Evolutionary conservation across 1,140 invertebrate genomes (phyloP), one percentile per base, ranked within the genome.

Genomic region (Teleopsis dalmanni): DNA sequence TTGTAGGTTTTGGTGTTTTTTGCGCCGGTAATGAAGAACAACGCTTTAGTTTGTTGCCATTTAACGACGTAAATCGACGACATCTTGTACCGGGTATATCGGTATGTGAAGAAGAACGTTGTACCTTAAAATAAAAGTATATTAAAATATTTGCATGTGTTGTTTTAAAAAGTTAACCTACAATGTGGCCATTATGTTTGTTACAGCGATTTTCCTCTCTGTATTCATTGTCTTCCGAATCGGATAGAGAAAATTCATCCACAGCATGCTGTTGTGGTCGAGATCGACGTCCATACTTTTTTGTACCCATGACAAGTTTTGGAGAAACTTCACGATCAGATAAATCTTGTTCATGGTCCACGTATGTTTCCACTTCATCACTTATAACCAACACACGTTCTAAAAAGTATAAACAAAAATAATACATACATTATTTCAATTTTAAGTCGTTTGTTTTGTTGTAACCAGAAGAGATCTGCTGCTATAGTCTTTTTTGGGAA

Each of bases 221-320:
- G 35, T 64, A 58, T 41, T 60, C 59, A 37, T 58, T 58, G 21
- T 69, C 64, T n/a, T 69, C 69, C 5, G 70, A 67, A 47, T 72
- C 62, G 19, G 68, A 65, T 2, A 59, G 55, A 2, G 60, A 63
- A 23, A 53, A 34, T 42, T 68, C 58, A 46, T 61, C 57, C 21
- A 58, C 49, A 16, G 61, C 57, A 8, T 51, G 49, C 10, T 82
- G 81, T 26, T 79, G 69, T 11, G 82, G 81, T 29, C 80, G 70
- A 1, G 83, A 84, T 7, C 83, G 72, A 2, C 85, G 72, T 0
- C 85, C 85, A 70, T 88, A 87, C 60, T 84, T 85, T 59, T 87
- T 87, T n/a, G 80, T 77, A 2, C 84, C 84, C 50, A 82, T 80
- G 0, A 84, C 77, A 52, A 80, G 81, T 58, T 85, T 85, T 0